phyloP scores from a whole-genome alignment of 2,888 invertebrate genomes.

The Eupithecia pulchellata region DNA sequence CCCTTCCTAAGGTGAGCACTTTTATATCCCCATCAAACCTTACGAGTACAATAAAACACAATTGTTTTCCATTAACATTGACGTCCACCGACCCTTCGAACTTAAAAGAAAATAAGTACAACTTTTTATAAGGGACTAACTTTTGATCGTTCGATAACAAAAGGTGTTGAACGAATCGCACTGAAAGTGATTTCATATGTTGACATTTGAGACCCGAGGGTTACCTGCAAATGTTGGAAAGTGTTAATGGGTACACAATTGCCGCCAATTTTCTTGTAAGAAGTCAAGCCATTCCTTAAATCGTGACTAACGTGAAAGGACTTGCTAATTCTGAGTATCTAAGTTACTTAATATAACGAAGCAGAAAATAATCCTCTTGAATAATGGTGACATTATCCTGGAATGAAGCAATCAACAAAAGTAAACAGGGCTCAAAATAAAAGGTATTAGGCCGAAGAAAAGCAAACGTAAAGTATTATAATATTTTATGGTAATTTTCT shows the following conservation, averaged over 20 bases:
- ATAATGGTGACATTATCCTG: slow-evolving; percentile 4
- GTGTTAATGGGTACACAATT: slow-evolving; percentile 19
- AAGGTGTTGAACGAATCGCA: slow-evolving; percentile 30
- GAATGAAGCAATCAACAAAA: not conserved
- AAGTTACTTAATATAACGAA: not conserved
- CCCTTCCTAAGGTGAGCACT: slow-evolving; percentile 80
- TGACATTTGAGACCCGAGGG: slow-evolving; percentile 25
- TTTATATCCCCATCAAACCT: slow-evolving; percentile 82
- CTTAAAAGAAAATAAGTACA: slow-evolving; percentile 42
- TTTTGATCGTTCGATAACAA: slow-evolving; percentile 36
- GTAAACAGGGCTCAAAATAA: not conserved
- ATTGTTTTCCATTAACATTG: slow-evolving; percentile 83
- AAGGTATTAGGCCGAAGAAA: not conserved
- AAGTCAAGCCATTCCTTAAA: slow-evolving; percentile 10
- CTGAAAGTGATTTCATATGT: slow-evolving; percentile 35
- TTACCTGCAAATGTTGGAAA: slow-evolving; percentile 19
- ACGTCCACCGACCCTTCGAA: slow-evolving; percentile 49
- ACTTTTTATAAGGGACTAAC: slow-evolving; percentile 37
- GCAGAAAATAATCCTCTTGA: not conserved
- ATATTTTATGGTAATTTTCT: not conserved
- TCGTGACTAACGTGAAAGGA: slow-evolving; percentile 10
- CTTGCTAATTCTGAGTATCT: not conserved
- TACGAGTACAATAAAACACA: slow-evolving; percentile 83
- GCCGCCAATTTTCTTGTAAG: slow-evolving; percentile 20
- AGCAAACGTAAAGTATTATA: not conserved